phyloP scores from a whole-genome alignment of 2,888 invertebrate species.

The Campoletis raptor region DNA sequence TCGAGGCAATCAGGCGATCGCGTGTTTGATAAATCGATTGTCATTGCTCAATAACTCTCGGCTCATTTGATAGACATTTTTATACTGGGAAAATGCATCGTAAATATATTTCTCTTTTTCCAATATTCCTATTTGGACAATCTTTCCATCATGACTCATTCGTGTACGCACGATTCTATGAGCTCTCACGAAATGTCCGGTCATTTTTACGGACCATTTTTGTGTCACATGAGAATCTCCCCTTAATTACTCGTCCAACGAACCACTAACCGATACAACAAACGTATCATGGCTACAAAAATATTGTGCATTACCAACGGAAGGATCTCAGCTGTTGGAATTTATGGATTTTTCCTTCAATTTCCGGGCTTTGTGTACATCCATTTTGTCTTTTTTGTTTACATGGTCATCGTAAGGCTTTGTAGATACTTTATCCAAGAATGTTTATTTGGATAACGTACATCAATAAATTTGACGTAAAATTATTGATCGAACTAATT shows the following conservation, averaged over 20 bases:
- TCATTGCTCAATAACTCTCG: slow-evolving; percentile 29
- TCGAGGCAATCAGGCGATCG: slow-evolving; percentile 34
- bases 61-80: neutral
- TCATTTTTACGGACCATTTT: slow-evolving; percentile 25
- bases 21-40: slow-evolving; percentile 51
- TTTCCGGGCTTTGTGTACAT: slow-evolving; percentile 17
- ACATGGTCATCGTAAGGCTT: neutral
- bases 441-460: neutral
- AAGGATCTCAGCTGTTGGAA: slow-evolving; percentile 29
- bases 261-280: slow-evolving; percentile 4
- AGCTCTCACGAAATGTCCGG: neutral
- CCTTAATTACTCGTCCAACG: slow-evolving; percentile 21
- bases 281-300: neutral
- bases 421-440: neutral
- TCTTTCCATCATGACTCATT: slow-evolving; percentile 16
- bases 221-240: slow-evolving; percentile 25
- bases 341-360: slow-evolving; percentile 29
- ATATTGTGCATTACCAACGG: slow-evolving; percentile 23
- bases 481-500: neutral
- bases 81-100: neutral
- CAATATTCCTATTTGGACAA: neutral
- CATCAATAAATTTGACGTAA: neutral
- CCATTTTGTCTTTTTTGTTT: neutral
- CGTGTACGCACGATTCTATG: neutral
- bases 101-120: neutral